Conservation (phyloP, 2,113 vertebrate genomes). For the Apteryx owenii region DNA sequence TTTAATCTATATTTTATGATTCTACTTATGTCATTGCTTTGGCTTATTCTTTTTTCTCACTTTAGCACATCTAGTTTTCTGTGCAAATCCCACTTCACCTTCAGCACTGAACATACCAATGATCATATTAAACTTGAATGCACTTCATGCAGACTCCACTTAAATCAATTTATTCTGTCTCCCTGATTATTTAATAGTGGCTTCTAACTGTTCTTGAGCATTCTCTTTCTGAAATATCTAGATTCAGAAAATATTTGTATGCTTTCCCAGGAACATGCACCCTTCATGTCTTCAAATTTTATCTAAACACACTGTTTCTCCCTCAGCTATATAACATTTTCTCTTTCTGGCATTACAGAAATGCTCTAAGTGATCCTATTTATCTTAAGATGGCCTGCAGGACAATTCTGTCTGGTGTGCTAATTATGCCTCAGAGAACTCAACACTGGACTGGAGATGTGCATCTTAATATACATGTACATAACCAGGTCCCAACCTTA, state of each 20-base stretch:
- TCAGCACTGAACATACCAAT: background rate
- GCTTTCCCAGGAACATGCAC: background rate
- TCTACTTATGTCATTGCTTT: background rate
- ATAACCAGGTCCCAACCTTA: fast-evolving
- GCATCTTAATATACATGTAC: background rate
- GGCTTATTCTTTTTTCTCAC: background rate
- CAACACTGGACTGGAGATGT: background rate
- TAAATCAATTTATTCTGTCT: background rate
- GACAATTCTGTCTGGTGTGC: background rate
- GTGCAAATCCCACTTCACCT: background rate
- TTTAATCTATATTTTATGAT: background rate
- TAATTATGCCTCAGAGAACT: background rate
- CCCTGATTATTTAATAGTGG: background rate
- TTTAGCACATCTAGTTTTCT: fast-evolving
- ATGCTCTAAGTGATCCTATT: background rate
- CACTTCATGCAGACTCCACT: background rate
- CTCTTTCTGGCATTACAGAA: background rate
- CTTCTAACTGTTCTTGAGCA: background rate
- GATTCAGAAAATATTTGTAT: background rate
- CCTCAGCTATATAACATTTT: background rate
- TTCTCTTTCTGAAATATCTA: background rate
- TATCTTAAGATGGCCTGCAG: background rate
- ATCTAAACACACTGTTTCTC: background rate
- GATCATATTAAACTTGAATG: background rate
- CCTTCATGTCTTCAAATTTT: background rate